Evolutionary conservation across 1,140 invertebrate species (phyloP).

Genomic region (Panagrolaimus sp.): DNA sequence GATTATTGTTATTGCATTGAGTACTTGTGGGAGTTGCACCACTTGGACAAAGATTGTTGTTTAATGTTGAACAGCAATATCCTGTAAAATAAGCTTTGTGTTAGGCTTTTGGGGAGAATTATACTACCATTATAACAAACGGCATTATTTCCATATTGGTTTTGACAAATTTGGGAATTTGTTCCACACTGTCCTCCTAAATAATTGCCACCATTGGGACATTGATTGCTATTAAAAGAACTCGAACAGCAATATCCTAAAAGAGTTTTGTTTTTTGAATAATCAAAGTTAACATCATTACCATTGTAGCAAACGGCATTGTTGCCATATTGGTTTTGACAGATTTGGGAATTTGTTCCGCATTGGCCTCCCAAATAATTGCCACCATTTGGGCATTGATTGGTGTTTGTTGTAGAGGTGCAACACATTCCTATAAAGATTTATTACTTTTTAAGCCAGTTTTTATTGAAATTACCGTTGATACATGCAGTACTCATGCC

Average conservation of each 20-base stretch:
- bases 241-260: background rate
- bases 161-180: background rate
- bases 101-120: too few relatives aligned
- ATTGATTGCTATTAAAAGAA: background rate
- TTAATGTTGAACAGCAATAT: too few relatives aligned
- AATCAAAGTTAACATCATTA: background rate
- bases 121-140: background rate
- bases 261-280: background rate
- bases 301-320: background rate
- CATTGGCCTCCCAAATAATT: too few relatives aligned
- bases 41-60: slow-evolving; percentile 2
- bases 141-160: background rate
- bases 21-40: background rate
- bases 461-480: background rate
- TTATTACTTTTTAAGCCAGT: background rate
- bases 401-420: background rate
- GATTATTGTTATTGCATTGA: background rate
- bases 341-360: background rate
- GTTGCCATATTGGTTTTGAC: background rate
- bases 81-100: too few relatives aligned
- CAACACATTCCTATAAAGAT: background rate
- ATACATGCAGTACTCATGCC: background rate
- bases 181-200: background rate
- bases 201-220: background rate
- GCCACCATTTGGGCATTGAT: background rate